phyloP scores from a whole-genome alignment of 1,140 invertebrate species.

The Trichomalopsis sarcophagae region DNA sequence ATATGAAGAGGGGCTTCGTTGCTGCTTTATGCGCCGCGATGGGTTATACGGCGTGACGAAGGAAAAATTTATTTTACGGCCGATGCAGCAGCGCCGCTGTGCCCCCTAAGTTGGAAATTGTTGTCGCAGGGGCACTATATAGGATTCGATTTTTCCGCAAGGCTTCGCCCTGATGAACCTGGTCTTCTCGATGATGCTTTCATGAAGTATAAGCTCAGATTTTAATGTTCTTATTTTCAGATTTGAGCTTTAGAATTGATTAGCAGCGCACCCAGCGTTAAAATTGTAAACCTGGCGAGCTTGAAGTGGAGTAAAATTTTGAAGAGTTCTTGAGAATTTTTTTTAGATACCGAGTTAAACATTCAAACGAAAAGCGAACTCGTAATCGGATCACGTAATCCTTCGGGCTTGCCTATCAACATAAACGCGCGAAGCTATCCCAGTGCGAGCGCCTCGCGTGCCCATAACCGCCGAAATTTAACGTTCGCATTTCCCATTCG shows the following conservation, averaged over 20 bases:
- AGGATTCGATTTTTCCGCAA: not conserved
- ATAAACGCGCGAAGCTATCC: not conserved
- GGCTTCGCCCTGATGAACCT: not conserved
- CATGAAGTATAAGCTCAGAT: not conserved
- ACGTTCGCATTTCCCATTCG: not conserved
- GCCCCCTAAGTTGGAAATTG: not conserved
- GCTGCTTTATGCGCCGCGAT: not conserved
- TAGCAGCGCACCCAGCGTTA: no score
- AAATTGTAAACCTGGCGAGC: no score
- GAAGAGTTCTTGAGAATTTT: not conserved
- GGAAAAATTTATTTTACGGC: conserved; percentile 36
- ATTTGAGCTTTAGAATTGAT: no score
- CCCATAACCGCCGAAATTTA: not conserved
- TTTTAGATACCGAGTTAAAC: not conserved
- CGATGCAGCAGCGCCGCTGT: not conserved
- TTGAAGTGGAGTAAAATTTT: no score
- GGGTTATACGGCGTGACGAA: conserved; percentile 16
- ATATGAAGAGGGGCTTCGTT: conserved; percentile 26
- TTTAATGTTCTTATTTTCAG: no score
- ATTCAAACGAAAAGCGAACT: not conserved
- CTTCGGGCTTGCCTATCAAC: not conserved
- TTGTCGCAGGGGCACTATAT: not conserved
- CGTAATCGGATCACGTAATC: not conserved
- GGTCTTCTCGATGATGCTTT: not conserved
- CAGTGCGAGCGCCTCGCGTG: not conserved